Conservation (phyloP, 2,888 invertebrate species). For the Scotopteryx bipunctaria region DNA sequence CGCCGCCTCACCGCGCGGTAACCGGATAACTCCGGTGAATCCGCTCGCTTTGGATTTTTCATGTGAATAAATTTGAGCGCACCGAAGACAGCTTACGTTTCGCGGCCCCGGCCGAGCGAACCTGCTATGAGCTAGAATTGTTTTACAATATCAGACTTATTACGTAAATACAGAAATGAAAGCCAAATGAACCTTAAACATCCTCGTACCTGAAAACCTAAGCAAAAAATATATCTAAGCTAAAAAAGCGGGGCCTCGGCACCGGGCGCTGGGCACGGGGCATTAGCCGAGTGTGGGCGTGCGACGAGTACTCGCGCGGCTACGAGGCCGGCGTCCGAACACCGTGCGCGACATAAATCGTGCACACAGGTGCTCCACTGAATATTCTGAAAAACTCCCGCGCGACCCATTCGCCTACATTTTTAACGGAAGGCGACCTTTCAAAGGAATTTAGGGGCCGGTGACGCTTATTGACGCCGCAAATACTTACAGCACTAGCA, state of each 20-base stretch:
- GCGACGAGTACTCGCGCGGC: conserved; percentile 8
- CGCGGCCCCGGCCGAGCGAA: background rate
- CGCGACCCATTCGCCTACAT: conserved; percentile 46
- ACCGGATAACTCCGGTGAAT: conserved; percentile 9
- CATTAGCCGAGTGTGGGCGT: background rate
- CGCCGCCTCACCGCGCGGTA: conserved; percentile 1
- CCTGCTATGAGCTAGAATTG: background rate
- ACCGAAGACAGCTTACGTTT: conserved; percentile 16
- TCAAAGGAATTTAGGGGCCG: conserved; percentile 18
- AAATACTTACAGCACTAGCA: conserved; percentile 1
- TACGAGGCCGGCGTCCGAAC: conserved; percentile 14
- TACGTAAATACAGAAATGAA: too few species aligned
- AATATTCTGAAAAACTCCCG: conserved; percentile 25
- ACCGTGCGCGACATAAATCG: conserved; percentile 23
- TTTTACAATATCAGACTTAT: background rate
- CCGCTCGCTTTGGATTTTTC: conserved; percentile 12
- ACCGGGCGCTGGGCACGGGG: too few species aligned
- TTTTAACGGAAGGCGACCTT: conserved; percentile 51
- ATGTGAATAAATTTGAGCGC: conserved; percentile 15
- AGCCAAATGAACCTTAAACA: too few species aligned
- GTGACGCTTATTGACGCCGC: conserved; percentile 6
- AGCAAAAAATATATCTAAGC: too few species aligned
- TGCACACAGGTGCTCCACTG: conserved; percentile 21
- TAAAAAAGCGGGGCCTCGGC: too few species aligned
- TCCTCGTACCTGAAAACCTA: too few species aligned